Conservation (phyloP, 2,113 vertebrate species). For the Clarias magur region DNA sequence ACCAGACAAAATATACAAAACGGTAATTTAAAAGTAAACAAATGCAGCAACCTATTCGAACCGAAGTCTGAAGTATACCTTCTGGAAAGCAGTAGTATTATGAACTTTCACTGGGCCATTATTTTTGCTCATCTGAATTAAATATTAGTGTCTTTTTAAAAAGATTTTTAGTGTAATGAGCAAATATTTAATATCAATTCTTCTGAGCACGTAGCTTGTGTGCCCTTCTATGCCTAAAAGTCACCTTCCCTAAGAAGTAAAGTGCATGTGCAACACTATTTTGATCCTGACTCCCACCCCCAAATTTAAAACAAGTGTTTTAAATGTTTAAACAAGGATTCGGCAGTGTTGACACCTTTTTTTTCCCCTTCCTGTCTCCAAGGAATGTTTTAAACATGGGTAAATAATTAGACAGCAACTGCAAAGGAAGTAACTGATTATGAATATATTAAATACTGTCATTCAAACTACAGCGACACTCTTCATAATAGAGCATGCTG, state of each 20-base stretch:
- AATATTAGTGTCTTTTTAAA: constrained; percentile 59
- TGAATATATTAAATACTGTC: constrained; percentile 73
- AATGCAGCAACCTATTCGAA: constrained; percentile 67
- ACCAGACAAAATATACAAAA: constrained; percentile 66
- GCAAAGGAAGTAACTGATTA: constrained; percentile 59
- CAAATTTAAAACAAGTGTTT: constrained; percentile 61
- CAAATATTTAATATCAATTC: neutral
- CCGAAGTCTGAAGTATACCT: constrained; percentile 61
- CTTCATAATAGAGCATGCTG: constrained; percentile 66
- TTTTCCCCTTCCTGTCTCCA: constrained; percentile 34
- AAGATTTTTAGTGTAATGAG: constrained; percentile 37
- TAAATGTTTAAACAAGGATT: constrained; percentile 32
- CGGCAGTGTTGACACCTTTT: constrained; percentile 65
- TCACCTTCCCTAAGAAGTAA: constrained; percentile 59
- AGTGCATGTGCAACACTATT: constrained; percentile 75
- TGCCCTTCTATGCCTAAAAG: constrained; percentile 44
- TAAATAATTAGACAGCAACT: constrained; percentile 66
- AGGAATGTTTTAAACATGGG: constrained; percentile 75
- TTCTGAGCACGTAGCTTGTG: constrained; percentile 26
- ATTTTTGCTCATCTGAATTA: constrained; percentile 53
- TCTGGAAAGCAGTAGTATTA: constrained; percentile 70
- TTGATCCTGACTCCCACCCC: constrained; percentile 49
- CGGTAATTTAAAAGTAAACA: constrained; percentile 51
- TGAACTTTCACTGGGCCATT: constrained; percentile 53
- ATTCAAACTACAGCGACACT: constrained; percentile 60